Percentiles rank a stretch among this genome's conserved stretches.
phyloP scores from a whole-genome alignment of 2,797 vertebrate genomes.

The Sebastes kiyomatsui region DNA sequence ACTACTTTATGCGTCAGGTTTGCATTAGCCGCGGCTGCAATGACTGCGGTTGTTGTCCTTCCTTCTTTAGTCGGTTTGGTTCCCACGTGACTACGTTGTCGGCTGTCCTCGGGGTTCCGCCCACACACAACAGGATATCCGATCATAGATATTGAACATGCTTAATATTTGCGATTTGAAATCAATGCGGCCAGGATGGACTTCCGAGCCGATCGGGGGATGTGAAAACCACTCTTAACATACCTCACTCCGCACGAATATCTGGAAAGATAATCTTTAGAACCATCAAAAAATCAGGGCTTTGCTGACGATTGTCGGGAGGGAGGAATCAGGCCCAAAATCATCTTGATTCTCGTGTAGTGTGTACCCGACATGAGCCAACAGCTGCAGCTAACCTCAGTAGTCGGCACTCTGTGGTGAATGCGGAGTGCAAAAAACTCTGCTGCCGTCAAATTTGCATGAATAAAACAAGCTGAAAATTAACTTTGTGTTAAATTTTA shows the following conservation, averaged over 20 bases:
- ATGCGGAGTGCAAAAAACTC: background rate
- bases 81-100: background rate
- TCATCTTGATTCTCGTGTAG: background rate
- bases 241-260: background rate
- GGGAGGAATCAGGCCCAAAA: background rate
- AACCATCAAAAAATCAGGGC: background rate
- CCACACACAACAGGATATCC: background rate
- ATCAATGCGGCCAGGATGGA: background rate
- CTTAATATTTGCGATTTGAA: background rate
- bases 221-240: background rate
- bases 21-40: background rate
- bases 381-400: background rate
- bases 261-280: no score
- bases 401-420: background rate
- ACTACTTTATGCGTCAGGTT: background rate
- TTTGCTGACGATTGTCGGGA: background rate
- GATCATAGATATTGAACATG: background rate
- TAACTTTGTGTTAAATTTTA: conserved; percentile 13
- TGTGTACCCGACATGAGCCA: background rate
- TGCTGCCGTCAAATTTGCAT: conserved; percentile 17
- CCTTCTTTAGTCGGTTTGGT: background rate
- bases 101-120: no score
- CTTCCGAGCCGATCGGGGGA: background rate
- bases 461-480: conserved; percentile 3
- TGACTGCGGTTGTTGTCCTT: background rate